phyloP scores from a whole-genome alignment of 1,140 invertebrate species.

The Brachionus rotundiformis region DNA sequence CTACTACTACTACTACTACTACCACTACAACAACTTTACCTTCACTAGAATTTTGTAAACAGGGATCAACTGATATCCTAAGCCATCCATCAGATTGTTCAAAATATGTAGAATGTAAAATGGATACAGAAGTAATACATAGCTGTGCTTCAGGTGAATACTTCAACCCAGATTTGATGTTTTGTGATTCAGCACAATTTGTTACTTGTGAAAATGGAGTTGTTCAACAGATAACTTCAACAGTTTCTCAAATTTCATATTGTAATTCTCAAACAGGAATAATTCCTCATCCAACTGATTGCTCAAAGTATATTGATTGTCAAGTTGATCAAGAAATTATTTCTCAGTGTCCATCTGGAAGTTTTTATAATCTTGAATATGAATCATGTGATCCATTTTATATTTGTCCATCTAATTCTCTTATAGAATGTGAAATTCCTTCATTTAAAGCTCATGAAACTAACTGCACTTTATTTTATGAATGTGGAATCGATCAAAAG shows the following conservation, averaged over 20 bases:
- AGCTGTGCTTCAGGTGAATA: not conserved
- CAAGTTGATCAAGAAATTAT: not conserved
- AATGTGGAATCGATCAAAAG: not conserved
- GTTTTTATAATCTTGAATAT: not conserved
- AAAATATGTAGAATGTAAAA: not conserved
- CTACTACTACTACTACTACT: not conserved
- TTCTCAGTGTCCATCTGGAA: not conserved
- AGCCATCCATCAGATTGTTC: not conserved
- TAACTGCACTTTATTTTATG: not conserved
- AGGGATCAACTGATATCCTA: not conserved
- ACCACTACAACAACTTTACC: not conserved
- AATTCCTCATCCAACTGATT: constrained; percentile 29
- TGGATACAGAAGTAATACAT: not conserved
- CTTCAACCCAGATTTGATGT: not conserved
- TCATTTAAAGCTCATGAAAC: not conserved
- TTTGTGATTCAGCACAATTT: not conserved
- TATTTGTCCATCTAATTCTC: not conserved
- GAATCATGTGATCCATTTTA: not conserved
- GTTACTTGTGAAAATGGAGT: not conserved
- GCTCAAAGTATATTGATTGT: constrained; percentile 30
- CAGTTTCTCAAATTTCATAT: not conserved
- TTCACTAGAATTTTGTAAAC: not conserved
- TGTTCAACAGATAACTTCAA: not conserved
- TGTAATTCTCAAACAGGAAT: not conserved
- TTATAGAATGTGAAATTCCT: not conserved